Evolutionary conservation across 2,797 vertebrate genomes (phyloP), one percentile per base, ranked within the genome.

Genomic region (Acropternis orthonyx): DNA sequence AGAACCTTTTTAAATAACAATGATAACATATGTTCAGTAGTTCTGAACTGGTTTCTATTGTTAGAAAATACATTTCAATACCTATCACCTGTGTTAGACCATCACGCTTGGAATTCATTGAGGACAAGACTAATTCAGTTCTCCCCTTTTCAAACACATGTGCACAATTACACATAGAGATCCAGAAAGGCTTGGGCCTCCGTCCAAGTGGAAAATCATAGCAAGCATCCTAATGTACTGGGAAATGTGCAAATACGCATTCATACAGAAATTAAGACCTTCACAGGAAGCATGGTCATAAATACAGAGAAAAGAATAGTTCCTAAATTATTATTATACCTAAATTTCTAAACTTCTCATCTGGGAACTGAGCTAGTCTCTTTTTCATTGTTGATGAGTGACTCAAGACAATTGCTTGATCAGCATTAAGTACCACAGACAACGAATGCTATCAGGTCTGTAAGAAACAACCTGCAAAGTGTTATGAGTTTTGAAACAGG

Each of bases 1-100:
- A 69, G 32, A 93, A 74, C 3, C 24, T 78, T 76, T 94, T 90
- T 41, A 92, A 93, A 95, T 87, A 95, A 95, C 82, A 94, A 74
- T 95, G 32, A 48, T 63, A 86, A 71, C 89, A 94, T 83, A 71
- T 94, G 89, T 51, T 95, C 77, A 68, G 61, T 63, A 77, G 66
- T 81, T 82, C 55, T 88, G 75, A 73, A 54, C 55, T 86, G 30
- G 7, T 69, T 93, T 88, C 41, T 51, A 61, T 66, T 91, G 44
- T 92, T 84, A 75, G 16, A 89, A 10, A 92, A 85, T 28, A 26
- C 20, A 82, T 93, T 90, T 93, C 55, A 86, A 76, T 77, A 84
- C 32, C 9, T 73, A 77, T 67, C 78, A 91, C 41, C 52, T 67
- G 1, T 46, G 76, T 72, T 39, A 91, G 56, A 85, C 12, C 22